Percentiles rank a stretch among this genome's conserved stretches.
These are phyloP conservation scores for Vollenhovia emeryi DNA, from an alignment of 1,140 invertebrate species.

Conservation along the genomic window DNA sequence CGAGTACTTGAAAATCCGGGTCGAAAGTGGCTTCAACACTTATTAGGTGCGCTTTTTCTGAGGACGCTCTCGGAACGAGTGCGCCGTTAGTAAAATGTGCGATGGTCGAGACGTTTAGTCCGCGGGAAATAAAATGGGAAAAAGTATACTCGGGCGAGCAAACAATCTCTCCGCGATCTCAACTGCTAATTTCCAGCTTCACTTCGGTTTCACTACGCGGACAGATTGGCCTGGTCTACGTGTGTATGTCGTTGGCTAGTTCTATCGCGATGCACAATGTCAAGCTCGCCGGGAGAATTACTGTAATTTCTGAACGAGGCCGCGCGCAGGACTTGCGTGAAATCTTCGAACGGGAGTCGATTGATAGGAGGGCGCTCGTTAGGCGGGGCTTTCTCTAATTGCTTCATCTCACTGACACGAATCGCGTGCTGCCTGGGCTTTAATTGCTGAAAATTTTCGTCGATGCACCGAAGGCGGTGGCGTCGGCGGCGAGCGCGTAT, in stretches of 20 bases:
- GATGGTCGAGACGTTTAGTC: neutral
- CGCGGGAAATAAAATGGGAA: neutral
- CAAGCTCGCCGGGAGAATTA: neutral
- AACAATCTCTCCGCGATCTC: neutral
- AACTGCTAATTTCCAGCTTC: slow-evolving; percentile 11
- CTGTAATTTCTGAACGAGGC: slow-evolving; percentile 33
- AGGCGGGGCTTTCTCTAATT: slow-evolving; percentile 31
- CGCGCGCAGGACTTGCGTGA: slow-evolving; percentile 10
- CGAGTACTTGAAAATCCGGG: neutral
- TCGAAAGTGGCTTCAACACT: slow-evolving; percentile 19
- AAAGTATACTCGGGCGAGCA: neutral
- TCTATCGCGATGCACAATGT: slow-evolving; percentile 4
- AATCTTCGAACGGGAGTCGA: neutral
- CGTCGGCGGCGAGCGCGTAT: neutral
- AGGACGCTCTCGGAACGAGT: neutral
- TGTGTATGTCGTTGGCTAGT: slow-evolving; percentile 1
- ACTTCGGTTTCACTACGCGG: neutral
- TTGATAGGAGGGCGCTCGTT: neutral
- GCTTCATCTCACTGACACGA: neutral
- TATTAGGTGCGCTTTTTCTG: neutral
- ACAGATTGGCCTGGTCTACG: neutral
- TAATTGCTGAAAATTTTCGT: slow-evolving; percentile 50
- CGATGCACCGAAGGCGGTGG: neutral
- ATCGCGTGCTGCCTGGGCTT: neutral
- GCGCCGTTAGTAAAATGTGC: neutral